Conservation (phyloP, 2,113 vertebrate species). For the Rhizomys pruinosus region DNA sequence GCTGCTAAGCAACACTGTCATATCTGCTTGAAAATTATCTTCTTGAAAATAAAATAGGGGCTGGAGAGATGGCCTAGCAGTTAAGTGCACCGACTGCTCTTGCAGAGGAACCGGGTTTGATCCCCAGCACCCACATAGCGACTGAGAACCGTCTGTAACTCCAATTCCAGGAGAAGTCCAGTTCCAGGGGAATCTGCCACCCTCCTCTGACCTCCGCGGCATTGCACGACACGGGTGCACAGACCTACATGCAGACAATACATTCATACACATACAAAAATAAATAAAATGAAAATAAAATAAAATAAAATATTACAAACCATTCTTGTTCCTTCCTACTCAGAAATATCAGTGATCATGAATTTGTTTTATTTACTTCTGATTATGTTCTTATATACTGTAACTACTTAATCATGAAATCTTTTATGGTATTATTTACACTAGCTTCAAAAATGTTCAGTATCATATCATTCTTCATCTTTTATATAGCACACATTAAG, state of each 20-base stretch:
- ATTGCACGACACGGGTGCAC: too few species aligned
- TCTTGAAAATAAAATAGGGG: conserved; percentile 38
- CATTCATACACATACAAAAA: too few species aligned
- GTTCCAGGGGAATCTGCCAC: too few species aligned
- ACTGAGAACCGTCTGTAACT: too few species aligned
- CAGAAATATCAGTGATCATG: not conserved
- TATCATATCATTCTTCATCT: conserved; percentile 8
- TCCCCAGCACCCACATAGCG: too few species aligned
- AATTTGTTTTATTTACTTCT: not conserved
- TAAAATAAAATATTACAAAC: conserved; percentile 40
- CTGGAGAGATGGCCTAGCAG: too few species aligned
- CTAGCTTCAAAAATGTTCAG: conserved; percentile 25
- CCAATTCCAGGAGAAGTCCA: too few species aligned
- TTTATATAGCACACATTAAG: not conserved
- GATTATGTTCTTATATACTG: not conserved
- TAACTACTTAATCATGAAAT: not conserved
- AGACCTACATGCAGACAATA: too few species aligned
- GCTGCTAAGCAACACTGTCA: not conserved
- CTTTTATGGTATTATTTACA: not conserved
- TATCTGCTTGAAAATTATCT: not conserved
- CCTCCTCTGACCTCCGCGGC: too few species aligned
- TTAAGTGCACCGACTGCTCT: too few species aligned
- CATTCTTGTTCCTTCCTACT: not conserved
- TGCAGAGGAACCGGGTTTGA: too few species aligned
- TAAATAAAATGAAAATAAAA: too few species aligned